Conservation (phyloP, 2,113 vertebrate genomes). For the Vulpes lagopus region DNA sequence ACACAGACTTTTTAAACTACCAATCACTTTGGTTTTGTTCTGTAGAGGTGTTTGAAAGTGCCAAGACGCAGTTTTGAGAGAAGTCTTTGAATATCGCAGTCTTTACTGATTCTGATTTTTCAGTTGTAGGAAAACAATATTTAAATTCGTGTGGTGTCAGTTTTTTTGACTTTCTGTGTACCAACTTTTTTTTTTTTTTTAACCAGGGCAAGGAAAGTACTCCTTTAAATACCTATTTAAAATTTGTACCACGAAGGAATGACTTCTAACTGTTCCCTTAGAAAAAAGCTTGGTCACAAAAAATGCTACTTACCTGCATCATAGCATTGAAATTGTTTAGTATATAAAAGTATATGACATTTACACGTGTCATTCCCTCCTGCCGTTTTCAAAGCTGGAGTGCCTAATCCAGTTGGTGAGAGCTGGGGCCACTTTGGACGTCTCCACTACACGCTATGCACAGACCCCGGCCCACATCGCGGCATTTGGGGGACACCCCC, state of each 20-base stretch:
- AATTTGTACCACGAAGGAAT: background rate
- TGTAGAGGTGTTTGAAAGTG: background rate
- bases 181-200: background rate
- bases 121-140: background rate
- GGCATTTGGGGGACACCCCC: conserved; percentile 96
- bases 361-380: conserved; percentile 12
- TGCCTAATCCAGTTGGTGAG: conserved; percentile 94
- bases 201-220: background rate
- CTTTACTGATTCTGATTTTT: background rate
- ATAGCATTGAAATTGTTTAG: accelerated
- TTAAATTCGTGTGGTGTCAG: background rate
- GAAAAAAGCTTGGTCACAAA: background rate
- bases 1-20: background rate
- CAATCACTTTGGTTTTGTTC: background rate
- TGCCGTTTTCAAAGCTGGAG: conserved; percentile 91
- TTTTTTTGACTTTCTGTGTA: background rate
- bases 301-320: background rate
- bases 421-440: conserved; percentile 94
- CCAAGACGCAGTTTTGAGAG: background rate
- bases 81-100: background rate
- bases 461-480: conserved; percentile 97
- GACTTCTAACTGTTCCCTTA: background rate
- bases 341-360: background rate
- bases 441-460: conserved; percentile 93
- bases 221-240: background rate